Conservation (phyloP, 2,888 invertebrate genomes). For the Drosophila barbarae region DNA sequence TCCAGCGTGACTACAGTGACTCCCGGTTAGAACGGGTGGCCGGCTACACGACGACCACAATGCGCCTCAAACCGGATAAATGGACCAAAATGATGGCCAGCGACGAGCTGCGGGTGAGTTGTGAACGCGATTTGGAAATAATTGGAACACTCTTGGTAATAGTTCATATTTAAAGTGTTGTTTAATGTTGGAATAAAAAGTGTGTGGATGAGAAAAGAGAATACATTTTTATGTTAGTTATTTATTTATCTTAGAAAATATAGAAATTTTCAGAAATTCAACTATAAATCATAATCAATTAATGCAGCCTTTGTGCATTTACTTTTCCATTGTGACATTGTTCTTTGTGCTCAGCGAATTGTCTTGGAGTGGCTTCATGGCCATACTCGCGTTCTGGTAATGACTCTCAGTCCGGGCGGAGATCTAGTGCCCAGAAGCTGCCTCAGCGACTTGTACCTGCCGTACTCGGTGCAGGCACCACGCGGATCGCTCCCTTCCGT, state of each 20-base stretch:
- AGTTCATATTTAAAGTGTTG: background rate
- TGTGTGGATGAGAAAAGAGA: background rate
- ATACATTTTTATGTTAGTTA: too few species aligned
- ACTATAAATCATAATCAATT: background rate
- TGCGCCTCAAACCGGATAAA: conserved; percentile 91
- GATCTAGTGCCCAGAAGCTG: conserved; percentile 80
- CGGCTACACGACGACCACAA: conserved; percentile 85
- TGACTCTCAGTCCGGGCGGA: conserved; percentile 79
- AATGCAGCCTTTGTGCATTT: background rate
- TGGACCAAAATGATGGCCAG: conserved; percentile 90
- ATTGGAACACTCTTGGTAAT: background rate
- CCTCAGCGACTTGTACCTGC: conserved; percentile 78
- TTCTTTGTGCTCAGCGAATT: conserved; percentile 69
- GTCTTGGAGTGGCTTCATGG: conserved; percentile 79
- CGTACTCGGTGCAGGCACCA: conserved; percentile 51
- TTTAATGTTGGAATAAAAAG: background rate
- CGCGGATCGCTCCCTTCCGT: background rate
- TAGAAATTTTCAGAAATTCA: too few species aligned
- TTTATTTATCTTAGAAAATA: too few species aligned
- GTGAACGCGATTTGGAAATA: background rate
- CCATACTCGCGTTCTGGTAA: conserved; percentile 78
- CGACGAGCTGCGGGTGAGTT: conserved; percentile 85
- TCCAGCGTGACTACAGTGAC: conserved; percentile 80
- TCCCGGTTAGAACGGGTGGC: conserved; percentile 88
- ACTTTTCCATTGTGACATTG: background rate